Evolutionary conservation across 2,113 vertebrate genomes (phyloP).

Genomic region (Nothobranchius kuhntae): DNA sequence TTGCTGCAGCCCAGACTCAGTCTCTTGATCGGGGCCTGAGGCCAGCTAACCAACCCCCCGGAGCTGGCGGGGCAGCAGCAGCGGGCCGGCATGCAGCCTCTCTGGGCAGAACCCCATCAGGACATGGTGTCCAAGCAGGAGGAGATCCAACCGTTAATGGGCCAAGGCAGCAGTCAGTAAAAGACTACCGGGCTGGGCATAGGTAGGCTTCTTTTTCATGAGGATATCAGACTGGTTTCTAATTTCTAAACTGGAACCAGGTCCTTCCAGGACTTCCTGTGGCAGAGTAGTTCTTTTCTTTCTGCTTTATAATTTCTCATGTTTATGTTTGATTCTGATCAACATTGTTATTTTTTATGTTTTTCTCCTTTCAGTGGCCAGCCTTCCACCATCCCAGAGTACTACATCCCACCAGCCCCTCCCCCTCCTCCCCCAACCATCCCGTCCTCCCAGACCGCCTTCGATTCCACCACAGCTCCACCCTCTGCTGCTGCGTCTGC

Average conservation of each 20-base stretch:
- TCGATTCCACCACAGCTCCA: slow-evolving; percentile 80
- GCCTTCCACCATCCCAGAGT: slow-evolving; percentile 84
- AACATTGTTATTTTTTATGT: not conserved
- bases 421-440: slow-evolving; percentile 87
- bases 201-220: slow-evolving; percentile 19
- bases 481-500: slow-evolving; percentile 73
- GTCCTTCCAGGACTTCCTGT: too few relatives aligned
- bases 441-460: slow-evolving; percentile 88
- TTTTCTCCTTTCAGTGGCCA: slow-evolving; percentile 67
- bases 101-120: slow-evolving; percentile 82
- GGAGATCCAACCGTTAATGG: slow-evolving; percentile 85
- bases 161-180: slow-evolving; percentile 84
- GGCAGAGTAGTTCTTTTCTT: too few relatives aligned
- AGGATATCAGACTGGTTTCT: too few relatives aligned
- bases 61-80: slow-evolving; percentile 39
- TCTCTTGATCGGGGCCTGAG: slow-evolving; percentile 82
- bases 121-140: slow-evolving; percentile 72
- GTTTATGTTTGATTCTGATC: too few relatives aligned
- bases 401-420: slow-evolving; percentile 86
- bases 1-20: slow-evolving; percentile 78
- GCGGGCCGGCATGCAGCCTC: slow-evolving; percentile 84
- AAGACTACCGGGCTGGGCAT: slow-evolving; percentile 84
- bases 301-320: too few relatives aligned
- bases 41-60: slow-evolving; percentile 67
- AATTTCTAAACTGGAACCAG: too few relatives aligned